Percentiles rank a stretch among this genome's conserved stretches.
These are phyloP conservation scores for Thamnophis elegans DNA, from an alignment of 2,797 vertebrate species.

Conservation along the genomic window DNA sequence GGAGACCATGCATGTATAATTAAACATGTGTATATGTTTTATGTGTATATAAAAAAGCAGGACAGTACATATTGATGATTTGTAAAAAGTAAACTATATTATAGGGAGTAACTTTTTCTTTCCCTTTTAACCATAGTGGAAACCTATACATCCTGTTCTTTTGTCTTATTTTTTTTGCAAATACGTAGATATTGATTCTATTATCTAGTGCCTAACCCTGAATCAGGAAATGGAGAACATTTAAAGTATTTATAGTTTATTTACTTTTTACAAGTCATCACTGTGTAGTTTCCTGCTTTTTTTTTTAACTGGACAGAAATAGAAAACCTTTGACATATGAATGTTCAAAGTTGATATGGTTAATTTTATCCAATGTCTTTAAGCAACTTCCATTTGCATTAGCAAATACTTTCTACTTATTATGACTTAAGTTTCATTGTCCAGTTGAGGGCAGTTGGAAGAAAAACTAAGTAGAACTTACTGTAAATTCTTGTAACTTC, in stretches of 20 bases:
- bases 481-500: background rate
- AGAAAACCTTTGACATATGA: background rate
- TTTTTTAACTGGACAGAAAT: background rate
- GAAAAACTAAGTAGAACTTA: background rate
- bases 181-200: background rate
- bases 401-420: background rate
- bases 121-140: constrained; percentile 25
- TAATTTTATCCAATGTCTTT: background rate
- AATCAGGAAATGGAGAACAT: background rate
- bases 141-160: constrained; percentile 42
- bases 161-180: background rate
- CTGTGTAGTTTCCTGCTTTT: background rate
- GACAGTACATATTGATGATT: too few relatives aligned
- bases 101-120: background rate
- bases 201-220: background rate
- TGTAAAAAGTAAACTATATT: too few relatives aligned
- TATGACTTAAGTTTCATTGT: background rate
- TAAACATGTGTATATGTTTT: too few relatives aligned
- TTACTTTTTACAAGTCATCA: background rate
- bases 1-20: too few relatives aligned
- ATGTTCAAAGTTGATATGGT: background rate
- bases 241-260: background rate
- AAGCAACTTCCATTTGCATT: background rate
- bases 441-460: background rate
- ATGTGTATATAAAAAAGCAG: too few relatives aligned